A percentile compares a stretch with the other conserved stretches of the same genome.
Conservation (phyloP, 2,888 invertebrate species). For the Heliconius erato region DNA sequence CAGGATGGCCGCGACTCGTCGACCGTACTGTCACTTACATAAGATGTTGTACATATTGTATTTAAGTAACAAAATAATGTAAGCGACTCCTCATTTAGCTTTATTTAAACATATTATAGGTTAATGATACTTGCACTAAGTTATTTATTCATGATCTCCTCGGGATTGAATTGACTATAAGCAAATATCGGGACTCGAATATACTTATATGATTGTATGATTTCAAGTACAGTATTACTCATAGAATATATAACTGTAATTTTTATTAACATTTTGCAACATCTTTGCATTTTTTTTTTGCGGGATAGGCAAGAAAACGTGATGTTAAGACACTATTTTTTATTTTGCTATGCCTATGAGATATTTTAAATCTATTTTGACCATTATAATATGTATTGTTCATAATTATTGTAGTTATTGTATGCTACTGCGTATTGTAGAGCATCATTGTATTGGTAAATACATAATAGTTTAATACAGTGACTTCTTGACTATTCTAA, state of each 20-base stretch:
- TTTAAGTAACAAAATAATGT: slow-evolving; percentile 24
- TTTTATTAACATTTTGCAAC: slow-evolving; percentile 1
- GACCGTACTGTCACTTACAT: background rate
- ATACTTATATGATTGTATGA: slow-evolving; percentile 19
- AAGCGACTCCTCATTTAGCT: slow-evolving; percentile 54
- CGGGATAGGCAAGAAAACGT: background rate
- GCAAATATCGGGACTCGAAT: slow-evolving; percentile 44
- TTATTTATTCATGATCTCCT: slow-evolving; percentile 52
- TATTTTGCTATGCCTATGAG: background rate
- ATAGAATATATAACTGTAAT: slow-evolving; percentile 39
- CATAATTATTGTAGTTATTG: background rate
- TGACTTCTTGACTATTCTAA: no score
- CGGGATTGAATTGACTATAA: slow-evolving; percentile 32
- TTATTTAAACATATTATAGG: slow-evolving; percentile 39
- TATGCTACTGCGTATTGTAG: background rate
- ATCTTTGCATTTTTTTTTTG: background rate
- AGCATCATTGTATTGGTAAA: no score
- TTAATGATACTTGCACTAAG: slow-evolving; percentile 29
- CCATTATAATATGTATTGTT: background rate
- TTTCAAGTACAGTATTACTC: slow-evolving; percentile 49
- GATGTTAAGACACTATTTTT: background rate
- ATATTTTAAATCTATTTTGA: background rate
- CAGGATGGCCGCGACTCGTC: background rate
- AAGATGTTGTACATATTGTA: slow-evolving; percentile 51
- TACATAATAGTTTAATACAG: no score